These are phyloP conservation scores for Baronia brevicornis DNA, from an alignment of 2,888 invertebrate genomes.

Conservation along the genomic window DNA sequence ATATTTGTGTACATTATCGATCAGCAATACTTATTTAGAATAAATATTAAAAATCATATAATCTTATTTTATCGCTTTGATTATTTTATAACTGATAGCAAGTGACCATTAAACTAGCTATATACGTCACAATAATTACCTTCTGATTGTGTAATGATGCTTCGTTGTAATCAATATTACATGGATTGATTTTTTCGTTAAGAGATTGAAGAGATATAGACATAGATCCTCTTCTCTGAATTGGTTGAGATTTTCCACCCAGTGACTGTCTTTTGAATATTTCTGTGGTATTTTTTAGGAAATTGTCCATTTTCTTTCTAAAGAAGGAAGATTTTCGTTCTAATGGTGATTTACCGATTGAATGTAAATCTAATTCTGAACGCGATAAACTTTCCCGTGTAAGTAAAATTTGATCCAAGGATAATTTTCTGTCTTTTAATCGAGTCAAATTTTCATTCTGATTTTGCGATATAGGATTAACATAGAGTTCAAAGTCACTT, in stretches of 20 bases:
- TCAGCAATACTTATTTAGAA: too few relatives aligned
- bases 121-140: slow-evolving; percentile 11
- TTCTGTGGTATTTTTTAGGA: slow-evolving; percentile 61
- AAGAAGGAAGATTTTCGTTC: slow-evolving; percentile 67
- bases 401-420: slow-evolving; percentile 53
- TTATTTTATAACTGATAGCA: slow-evolving; percentile 1
- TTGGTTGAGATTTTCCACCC: slow-evolving; percentile 29
- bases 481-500: too few relatives aligned
- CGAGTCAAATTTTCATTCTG: slow-evolving; percentile 2
- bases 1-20: too few relatives aligned
- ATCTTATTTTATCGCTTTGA: too few relatives aligned
- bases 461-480: too few relatives aligned
- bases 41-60: too few relatives aligned
- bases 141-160: slow-evolving; percentile 10
- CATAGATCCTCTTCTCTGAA: slow-evolving; percentile 46
- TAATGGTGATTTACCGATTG: slow-evolving; percentile 56
- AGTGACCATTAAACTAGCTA: not conserved
- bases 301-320: slow-evolving; percentile 62
- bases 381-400: slow-evolving; percentile 52
- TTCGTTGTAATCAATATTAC: slow-evolving; percentile 9
- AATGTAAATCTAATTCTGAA: slow-evolving; percentile 59
- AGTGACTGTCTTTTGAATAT: slow-evolving; percentile 52
- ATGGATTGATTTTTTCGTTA: slow-evolving; percentile 29
- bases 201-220: slow-evolving; percentile 58
- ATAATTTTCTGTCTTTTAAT: slow-evolving; percentile 48